Conservation (phyloP, 2,888 invertebrate genomes). For the Trilocha varians region DNA sequence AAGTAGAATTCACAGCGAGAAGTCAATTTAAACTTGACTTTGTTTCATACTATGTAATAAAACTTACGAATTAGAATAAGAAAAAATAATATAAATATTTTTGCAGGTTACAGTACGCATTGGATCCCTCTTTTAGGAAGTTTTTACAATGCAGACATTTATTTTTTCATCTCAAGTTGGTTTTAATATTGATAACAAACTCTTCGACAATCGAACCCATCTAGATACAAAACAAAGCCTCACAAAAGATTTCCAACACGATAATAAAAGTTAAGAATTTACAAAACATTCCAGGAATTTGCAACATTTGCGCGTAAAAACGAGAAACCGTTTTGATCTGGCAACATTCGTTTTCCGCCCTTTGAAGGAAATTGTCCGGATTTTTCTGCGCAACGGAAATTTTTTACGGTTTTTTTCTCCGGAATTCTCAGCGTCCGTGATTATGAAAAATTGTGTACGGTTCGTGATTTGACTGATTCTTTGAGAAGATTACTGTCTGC, state of each 20-base stretch:
- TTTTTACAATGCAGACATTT: too few species aligned
- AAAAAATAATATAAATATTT: too few species aligned
- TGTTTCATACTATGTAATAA: too few species aligned
- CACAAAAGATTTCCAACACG: neutral
- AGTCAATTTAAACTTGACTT: too few species aligned
- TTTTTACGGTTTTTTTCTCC: constrained; percentile 5
- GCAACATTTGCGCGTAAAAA: neutral
- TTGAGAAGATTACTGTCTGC: too few species aligned
- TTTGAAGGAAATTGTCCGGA: constrained; percentile 7
- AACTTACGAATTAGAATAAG: too few species aligned
- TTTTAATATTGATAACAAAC: neutral
- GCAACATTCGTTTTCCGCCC: neutral
- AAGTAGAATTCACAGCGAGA: too few species aligned
- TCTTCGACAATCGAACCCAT: neutral
- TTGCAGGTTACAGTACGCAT: too few species aligned
- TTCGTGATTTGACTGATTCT: neutral
- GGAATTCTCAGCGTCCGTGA: constrained; percentile 3
- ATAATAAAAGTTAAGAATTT: neutral
- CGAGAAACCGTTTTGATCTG: neutral
- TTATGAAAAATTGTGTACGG: constrained; percentile 3
- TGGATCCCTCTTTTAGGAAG: too few species aligned
- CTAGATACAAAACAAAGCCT: neutral
- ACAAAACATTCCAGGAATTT: neutral
- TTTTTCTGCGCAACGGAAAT: constrained; percentile 2
- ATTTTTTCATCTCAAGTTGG: neutral